Evolutionary conservation across 37 sponge, comb jelly and placozoan species (phyloP).

Genomic region (Mnemiopsis leidyi): DNA sequence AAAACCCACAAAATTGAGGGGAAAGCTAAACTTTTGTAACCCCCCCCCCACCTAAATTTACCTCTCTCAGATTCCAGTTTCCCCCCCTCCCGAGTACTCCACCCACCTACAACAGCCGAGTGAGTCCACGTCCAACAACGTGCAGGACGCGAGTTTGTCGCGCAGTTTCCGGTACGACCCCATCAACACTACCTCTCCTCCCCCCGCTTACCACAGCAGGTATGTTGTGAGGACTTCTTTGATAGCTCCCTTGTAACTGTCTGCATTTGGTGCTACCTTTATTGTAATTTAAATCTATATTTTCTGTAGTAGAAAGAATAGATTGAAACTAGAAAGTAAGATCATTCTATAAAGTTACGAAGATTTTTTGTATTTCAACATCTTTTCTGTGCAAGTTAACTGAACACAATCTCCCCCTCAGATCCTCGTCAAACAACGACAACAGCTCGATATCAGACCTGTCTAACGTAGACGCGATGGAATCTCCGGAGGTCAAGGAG

Average conservation of each 20-base stretch:
- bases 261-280: too few relatives aligned
- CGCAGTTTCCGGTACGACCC: neutral
- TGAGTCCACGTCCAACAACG: neutral
- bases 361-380: too few relatives aligned
- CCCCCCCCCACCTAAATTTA: too few relatives aligned
- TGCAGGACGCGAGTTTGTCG: neutral
- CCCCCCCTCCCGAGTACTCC: neutral
- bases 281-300: too few relatives aligned
- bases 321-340: too few relatives aligned
- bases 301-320: too few relatives aligned
- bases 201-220: neutral
- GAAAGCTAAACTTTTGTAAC: too few relatives aligned
- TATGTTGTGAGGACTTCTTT: neutral
- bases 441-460: conserved; percentile 24
- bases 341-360: too few relatives aligned
- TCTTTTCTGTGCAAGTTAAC: too few relatives aligned
- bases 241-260: neutral
- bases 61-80: neutral
- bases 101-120: neutral
- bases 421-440: conserved; percentile 29
- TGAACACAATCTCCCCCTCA: too few relatives aligned
- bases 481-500: conserved; percentile 22
- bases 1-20: too few relatives aligned
- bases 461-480: conserved; percentile 9
- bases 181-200: neutral